Evolutionary conservation across 2,888 invertebrate species (phyloP), one percentile per base, ranked within the genome.

Genomic region (Pristionchus japonicus): DNA sequence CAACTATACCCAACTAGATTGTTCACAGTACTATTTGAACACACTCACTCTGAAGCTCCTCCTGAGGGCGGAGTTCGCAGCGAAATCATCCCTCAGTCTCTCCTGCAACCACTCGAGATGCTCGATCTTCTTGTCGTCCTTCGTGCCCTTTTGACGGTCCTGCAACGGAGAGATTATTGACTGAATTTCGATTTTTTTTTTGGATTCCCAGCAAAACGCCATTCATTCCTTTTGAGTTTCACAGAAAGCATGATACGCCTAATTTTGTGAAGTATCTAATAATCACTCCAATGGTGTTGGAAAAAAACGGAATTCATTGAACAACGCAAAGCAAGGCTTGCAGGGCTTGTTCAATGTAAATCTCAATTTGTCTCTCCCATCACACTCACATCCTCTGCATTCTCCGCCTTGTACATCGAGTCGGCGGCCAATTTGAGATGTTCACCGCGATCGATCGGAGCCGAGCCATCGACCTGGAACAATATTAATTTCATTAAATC

Each of bases 331-430:
- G n/a, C n/a, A n/a, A n/a, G n/a, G n/a, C n/a, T n/a, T n/a, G n/a
- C n/a, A n/a, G n/a, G n/a, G n/a, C n/a, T n/a, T n/a, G n/a, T n/a
- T n/a, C n/a, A n/a, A n/a, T 49, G 67, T 4, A 49, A 20, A 37
- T n/a, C n/a, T 74, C 47, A 37, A 52, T 77, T 74, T 86, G 34
- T n/a, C n/a, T n/a, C n/a, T n/a, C 61, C 86, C 15, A 3, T 34
- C n/a, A 3, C 23, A 43, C 89, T 96, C 0, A 97, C 96, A 27
- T 96, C 95, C 92, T 96, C 96, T 89, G 97, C 97, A 95, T 99
- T 99, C 94, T 99, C 98, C 91, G 99, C 95, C 94, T 97, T 97
- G 95, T 97, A 99, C 99, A 99, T 99, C 11, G 99, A 97, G 96
- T 99, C 98, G 92, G 97, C 97, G 92, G 97, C 97, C 89, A 99